Conservation (phyloP, 30 jellyfish, hydroid and myxozoan species). For the Cassiopea andromeda region DNA sequence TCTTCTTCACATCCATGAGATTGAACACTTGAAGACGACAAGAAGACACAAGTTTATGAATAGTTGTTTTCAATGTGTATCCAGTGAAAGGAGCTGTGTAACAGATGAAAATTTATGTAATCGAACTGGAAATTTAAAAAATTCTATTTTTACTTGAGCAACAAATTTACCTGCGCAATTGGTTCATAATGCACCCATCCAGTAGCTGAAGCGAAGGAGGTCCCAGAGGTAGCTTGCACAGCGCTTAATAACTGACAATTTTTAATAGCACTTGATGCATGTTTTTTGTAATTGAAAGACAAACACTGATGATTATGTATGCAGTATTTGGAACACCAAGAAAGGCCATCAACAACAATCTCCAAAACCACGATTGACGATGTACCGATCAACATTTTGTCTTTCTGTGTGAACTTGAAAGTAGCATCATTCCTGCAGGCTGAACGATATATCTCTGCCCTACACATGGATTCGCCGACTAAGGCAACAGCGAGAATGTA, state of each 20-base stretch:
- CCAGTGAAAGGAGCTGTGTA: too few relatives aligned
- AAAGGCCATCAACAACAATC: not conserved
- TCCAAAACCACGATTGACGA: not conserved
- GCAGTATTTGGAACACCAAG: not conserved
- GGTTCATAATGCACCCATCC: constrained; percentile 36
- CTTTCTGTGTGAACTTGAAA: not conserved
- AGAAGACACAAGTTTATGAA: too few relatives aligned
- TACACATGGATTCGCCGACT: not conserved
- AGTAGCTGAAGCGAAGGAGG: not conserved
- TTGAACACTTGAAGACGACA: too few relatives aligned
- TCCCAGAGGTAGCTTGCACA: not conserved
- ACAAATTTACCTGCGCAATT: constrained; percentile 8
- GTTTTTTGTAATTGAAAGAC: constrained; percentile 21
- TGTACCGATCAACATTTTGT: not conserved
- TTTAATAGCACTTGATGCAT: not conserved
- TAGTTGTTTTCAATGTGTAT: too few relatives aligned
- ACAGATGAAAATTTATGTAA: too few relatives aligned
- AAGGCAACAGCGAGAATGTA: not conserved
- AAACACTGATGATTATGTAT: not conserved
- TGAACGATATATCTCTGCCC: constrained; percentile 8
- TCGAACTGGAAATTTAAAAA: too few relatives aligned
- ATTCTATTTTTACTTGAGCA: too few relatives aligned
- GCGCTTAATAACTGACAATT: constrained; percentile 9
- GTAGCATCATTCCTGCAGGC: constrained; percentile 13
- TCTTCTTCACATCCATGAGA: too few relatives aligned